These are phyloP conservation scores for Neosilurus hyrtlii DNA, from an alignment of 2,797 vertebrate species.

Conservation along the genomic window DNA sequence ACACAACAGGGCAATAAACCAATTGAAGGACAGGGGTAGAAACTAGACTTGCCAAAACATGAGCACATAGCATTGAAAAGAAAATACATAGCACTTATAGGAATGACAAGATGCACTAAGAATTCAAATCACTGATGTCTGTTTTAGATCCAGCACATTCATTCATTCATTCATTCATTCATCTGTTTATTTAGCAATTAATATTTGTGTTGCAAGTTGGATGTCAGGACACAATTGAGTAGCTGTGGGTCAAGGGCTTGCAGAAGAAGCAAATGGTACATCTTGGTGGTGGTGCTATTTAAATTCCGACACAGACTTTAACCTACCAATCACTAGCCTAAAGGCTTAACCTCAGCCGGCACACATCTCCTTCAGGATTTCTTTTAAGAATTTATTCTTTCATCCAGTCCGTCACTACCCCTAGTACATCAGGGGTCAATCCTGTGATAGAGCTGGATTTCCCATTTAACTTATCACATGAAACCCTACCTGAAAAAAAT, in stretches of 20 bases:
- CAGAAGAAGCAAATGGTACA: background rate
- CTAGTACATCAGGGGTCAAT: background rate
- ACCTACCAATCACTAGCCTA: background rate
- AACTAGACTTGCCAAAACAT: background rate
- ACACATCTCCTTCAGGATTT: constrained; percentile 1
- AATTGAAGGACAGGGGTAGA: background rate
- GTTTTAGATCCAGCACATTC: background rate
- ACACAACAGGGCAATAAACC: background rate
- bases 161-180: background rate
- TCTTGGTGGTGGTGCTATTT: background rate
- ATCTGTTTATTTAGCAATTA: too few species aligned
- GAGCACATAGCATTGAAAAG: background rate
- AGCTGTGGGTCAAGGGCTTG: background rate
- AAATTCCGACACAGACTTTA: background rate
- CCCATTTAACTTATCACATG: background rate
- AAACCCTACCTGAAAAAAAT: background rate
- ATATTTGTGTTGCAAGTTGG: too few species aligned
- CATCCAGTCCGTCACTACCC: background rate
- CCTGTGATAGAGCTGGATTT: background rate
- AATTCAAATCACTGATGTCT: background rate
- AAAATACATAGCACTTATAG: background rate
- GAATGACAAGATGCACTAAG: background rate
- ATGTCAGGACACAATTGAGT: background rate
- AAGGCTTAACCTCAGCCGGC: background rate
- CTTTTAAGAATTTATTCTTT: background rate